These are phyloP conservation scores for Turnix velox DNA, from an alignment of 2,113 vertebrate genomes.

Conservation along the genomic window DNA sequence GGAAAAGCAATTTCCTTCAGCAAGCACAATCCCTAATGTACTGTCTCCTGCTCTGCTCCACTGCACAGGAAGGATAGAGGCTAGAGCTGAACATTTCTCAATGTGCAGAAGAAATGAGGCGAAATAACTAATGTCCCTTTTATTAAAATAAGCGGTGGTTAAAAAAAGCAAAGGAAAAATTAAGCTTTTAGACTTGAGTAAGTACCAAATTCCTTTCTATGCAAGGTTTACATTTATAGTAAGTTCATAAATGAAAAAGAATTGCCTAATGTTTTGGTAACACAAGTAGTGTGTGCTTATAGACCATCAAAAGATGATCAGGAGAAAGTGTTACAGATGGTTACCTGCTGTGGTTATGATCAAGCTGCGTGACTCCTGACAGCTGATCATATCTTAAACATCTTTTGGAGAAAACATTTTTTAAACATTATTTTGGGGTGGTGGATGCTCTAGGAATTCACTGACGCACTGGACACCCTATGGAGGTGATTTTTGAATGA, in stretches of 20 bases:
- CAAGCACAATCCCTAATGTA: not conserved
- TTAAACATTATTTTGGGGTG: no score
- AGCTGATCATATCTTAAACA: not conserved
- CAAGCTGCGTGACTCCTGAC: not conserved
- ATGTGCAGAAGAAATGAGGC: not conserved
- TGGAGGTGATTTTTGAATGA: not conserved
- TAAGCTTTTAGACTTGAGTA: not conserved
- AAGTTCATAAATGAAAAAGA: not conserved
- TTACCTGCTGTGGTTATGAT: not conserved
- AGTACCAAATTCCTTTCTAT: not conserved
- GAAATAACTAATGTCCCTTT: not conserved
- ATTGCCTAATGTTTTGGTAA: not conserved
- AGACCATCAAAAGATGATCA: not conserved
- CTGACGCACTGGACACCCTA: fast-evolving
- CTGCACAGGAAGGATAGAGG: not conserved
- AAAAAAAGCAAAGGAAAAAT: not conserved
- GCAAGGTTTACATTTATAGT: not conserved
- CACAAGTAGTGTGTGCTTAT: not conserved
- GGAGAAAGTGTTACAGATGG: not conserved
- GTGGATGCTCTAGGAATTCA: no score
- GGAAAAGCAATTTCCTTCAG: not conserved
- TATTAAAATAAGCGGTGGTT: not conserved
- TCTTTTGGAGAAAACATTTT: no score
- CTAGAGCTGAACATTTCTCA: not conserved
- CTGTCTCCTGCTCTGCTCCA: not conserved